phyloP scores from a whole-genome alignment of 2,113 vertebrate genomes.

The Blennius ocellaris region DNA sequence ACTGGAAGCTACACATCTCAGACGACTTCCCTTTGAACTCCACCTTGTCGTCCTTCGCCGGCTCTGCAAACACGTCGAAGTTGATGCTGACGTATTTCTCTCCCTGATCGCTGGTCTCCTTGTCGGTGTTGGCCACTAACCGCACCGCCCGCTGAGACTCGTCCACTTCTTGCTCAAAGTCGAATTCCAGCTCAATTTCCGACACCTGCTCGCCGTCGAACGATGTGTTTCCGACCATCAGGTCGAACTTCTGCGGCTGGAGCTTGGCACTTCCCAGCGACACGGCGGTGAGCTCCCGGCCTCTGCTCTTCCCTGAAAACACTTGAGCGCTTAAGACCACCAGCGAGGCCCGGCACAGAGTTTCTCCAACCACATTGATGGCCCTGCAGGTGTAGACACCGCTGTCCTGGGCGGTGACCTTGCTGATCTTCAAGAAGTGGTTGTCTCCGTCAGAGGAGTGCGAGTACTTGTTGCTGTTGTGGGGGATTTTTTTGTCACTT shows the following conservation, averaged over 20 bases:
- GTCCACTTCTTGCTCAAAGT: slow-evolving; percentile 82
- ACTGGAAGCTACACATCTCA: slow-evolving; percentile 91
- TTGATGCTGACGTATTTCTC: slow-evolving; percentile 84
- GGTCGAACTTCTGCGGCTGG: slow-evolving; percentile 83
- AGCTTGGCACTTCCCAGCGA: slow-evolving; percentile 71
- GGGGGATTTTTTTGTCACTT: slow-evolving; percentile 84
- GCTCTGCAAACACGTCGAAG: slow-evolving; percentile 88
- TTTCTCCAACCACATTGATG: slow-evolving; percentile 91
- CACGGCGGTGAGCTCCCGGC: slow-evolving; percentile 77
- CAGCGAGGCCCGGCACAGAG: slow-evolving; percentile 87
- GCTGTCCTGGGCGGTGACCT: slow-evolving; percentile 83
- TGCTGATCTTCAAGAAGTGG: slow-evolving; percentile 89
- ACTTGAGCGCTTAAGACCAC: slow-evolving; percentile 79
- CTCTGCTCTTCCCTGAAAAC: slow-evolving; percentile 69
- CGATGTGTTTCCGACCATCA: slow-evolving; percentile 83
- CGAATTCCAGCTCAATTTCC: slow-evolving; percentile 90
- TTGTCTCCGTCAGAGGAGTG: slow-evolving; percentile 88
- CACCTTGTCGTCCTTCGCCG: slow-evolving; percentile 85
- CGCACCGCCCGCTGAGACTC: slow-evolving; percentile 84
- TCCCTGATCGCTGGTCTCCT: slow-evolving; percentile 81
- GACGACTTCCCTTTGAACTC: slow-evolving; percentile 89
- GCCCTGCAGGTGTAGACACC: slow-evolving; percentile 91
- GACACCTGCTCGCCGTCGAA: slow-evolving; percentile 84
- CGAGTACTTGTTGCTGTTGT: slow-evolving; percentile 85
- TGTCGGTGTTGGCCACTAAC: slow-evolving; percentile 84